Conservation (phyloP, 2,888 invertebrate genomes). For the Notocelia uddmanniana region DNA sequence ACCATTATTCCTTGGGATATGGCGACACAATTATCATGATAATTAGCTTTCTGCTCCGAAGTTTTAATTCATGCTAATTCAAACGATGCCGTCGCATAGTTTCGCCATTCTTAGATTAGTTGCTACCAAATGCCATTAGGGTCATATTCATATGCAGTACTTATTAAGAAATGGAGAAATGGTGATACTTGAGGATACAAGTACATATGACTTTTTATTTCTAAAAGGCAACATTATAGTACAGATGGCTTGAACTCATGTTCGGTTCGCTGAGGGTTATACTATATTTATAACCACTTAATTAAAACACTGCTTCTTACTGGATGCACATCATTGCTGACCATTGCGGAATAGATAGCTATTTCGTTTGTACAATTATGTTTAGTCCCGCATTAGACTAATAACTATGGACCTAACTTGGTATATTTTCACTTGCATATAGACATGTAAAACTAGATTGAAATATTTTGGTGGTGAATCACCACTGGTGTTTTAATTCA, state of each 20-base stretch:
- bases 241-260: constrained; percentile 16
- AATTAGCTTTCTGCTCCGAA: constrained; percentile 38
- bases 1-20: constrained; percentile 29
- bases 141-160: background rate
- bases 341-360: background rate
- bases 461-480: background rate
- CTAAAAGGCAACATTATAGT: background rate
- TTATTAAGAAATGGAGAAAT: background rate
- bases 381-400: background rate
- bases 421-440: background rate
- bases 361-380: background rate
- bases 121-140: constrained; percentile 20
- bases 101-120: constrained; percentile 36
- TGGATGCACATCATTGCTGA: constrained; percentile 1
- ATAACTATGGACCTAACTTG: background rate
- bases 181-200: background rate
- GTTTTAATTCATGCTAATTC: constrained; percentile 40
- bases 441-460: background rate
- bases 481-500: background rate
- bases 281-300: no score
- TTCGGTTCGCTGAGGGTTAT: background rate
- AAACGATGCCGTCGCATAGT: constrained; percentile 20
- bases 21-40: constrained; percentile 39
- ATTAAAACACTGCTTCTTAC: background rate
- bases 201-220: background rate